These are phyloP conservation scores for Holacanthus passer DNA, from an alignment of 2,113 vertebrate genomes.

Conservation along the genomic window DNA sequence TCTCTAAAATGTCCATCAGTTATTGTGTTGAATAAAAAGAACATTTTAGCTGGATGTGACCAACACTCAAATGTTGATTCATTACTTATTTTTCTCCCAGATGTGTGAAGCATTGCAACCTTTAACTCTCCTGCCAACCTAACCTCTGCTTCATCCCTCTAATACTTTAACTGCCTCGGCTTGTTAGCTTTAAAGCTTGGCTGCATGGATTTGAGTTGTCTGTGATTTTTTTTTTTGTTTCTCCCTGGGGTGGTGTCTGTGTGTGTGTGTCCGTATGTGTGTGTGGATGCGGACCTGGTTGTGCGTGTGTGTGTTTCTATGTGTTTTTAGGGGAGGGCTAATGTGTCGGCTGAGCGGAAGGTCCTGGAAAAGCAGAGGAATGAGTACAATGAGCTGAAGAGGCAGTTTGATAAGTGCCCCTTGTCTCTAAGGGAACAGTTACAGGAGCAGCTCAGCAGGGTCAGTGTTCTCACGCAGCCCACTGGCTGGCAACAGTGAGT, in stretches of 20 bases:
- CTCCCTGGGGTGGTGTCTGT: conserved; percentile 56
- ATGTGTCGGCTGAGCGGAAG: conserved; percentile 94
- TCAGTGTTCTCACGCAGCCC: conserved; percentile 90
- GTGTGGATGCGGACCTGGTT: conserved; percentile 27
- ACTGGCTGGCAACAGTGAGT: conserved; percentile 81
- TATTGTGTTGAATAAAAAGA: conserved; percentile 14
- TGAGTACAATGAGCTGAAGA: conserved; percentile 95
- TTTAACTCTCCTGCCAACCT: conserved; percentile 37
- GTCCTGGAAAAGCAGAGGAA: conserved; percentile 93
- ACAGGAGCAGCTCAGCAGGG: conserved; percentile 97
- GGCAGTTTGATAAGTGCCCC: conserved; percentile 97
- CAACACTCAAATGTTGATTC: conserved; percentile 22
- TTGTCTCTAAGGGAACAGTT: conserved; percentile 97
- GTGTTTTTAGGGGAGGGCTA: conserved; percentile 95
- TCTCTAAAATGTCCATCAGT: background rate
- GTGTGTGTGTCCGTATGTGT: conserved; percentile 51
- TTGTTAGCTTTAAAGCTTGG: conserved; percentile 58
- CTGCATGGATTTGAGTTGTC: conserved; percentile 77
- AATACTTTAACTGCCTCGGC: conserved; percentile 48
- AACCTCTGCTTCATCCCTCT: conserved; percentile 44
- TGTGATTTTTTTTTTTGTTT: conserved; percentile 72
- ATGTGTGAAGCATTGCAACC: conserved; percentile 23
- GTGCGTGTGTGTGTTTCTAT: conserved; percentile 69
- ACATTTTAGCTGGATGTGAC: conserved; percentile 27
- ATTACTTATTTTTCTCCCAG: background rate